Evolutionary conservation across 2,113 vertebrate genomes (phyloP), one percentile per base, ranked within the genome.

Genomic region (Procavia capensis): DNA sequence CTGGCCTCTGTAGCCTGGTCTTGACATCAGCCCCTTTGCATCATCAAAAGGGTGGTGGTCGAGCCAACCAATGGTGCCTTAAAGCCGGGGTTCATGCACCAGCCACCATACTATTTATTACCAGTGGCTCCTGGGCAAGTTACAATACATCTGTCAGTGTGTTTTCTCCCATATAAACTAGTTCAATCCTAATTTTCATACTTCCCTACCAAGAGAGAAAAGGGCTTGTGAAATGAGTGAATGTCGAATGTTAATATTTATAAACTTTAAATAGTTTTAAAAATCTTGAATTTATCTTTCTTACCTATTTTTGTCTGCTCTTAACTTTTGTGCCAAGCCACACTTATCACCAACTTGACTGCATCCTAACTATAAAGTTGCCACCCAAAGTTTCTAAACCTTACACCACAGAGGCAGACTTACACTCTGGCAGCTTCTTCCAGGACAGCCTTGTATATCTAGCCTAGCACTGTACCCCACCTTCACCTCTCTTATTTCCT

Each of bases 401-500:
- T 27, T 29, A 34, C 6, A 10, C 25, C 70, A 10, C 20, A n/a
- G 43, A 88, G 22, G 0, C 17, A 64, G 4, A 57, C 72, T 64
- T 24, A 75, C 39, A 72, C 3, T 24, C 47, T 29, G 43, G 25
- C 25, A 11, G 14, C 31, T 76, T 80, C 31, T 76, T 80, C 57
- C 1, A 1, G 29, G 78, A 43, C 17, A 31, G 39, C 16, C 68
- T 2, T 11, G 47, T 50, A 0, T 72, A 93, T 85, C 20, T 66
- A 68, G 29, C 19, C 3, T 11, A 68, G 43, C 34, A 24, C 6
- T 29, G 0, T 6, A 6, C 2, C 27, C 17, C n/a, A 13, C 34
- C 41, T 82, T 50, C 5, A 0, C 31, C 27, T 39, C 64, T 36
- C 0, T 83, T 63, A 50, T 80, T 75, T 91, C 64, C 81, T 61